A percentile compares a stretch with the other conserved stretches of the same genome.
Evolutionary conservation across 35 echinoderm and acorn worm species (phyloP).

Genomic region (Ophioderma brevispina): DNA sequence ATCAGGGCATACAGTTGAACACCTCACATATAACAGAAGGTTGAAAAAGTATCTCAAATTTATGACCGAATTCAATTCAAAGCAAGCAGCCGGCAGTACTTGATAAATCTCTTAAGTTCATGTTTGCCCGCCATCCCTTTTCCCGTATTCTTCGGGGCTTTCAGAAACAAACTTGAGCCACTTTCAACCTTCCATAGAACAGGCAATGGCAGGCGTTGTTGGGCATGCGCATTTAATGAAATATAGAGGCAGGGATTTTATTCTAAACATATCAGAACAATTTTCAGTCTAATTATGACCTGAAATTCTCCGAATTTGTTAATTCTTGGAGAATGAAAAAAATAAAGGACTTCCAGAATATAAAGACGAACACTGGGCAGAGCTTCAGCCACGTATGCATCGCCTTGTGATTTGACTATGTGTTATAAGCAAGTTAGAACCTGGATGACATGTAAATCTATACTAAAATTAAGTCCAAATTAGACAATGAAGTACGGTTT

Average conservation of each 20-base stretch:
- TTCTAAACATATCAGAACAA: background rate
- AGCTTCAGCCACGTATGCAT: background rate
- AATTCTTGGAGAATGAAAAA: background rate
- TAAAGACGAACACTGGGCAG: background rate
- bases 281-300: constrained; percentile 38
- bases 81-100: background rate
- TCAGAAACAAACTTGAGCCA: background rate
- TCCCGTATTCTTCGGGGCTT: background rate
- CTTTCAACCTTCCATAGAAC: constrained; percentile 68
- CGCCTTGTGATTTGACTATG: background rate
- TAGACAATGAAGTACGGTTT: background rate
- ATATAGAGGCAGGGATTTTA: constrained; percentile 5
- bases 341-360: background rate
- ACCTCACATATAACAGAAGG: background rate
- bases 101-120: background rate
- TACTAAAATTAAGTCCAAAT: background rate
- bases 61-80: background rate
- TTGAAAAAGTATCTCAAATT: background rate
- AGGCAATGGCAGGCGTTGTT: constrained; percentile 47
- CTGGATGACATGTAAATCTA: background rate
- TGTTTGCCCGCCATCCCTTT: background rate
- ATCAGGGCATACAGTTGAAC: background rate
- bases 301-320: constrained; percentile 69
- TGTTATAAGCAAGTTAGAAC: background rate
- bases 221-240: constrained; percentile 51